Percentiles rank a stretch among this genome's conserved stretches.
Conservation (phyloP, 2,113 vertebrate species). For the Paramisgurnus dabryanus region DNA sequence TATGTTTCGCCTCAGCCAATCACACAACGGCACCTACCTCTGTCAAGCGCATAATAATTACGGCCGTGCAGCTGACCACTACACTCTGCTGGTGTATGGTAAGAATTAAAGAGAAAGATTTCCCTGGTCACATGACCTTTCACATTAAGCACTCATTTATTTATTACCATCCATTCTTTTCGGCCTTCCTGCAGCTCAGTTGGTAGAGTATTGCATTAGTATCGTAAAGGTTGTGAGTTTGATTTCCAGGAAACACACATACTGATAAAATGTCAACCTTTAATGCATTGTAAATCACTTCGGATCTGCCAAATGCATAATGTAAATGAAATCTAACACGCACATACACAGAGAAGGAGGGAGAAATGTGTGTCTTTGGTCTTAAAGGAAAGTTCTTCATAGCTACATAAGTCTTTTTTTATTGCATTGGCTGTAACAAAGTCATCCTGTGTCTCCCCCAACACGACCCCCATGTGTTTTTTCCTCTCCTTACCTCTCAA, state of each 20-base stretch:
- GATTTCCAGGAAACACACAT: no score
- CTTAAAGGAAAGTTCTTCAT: not conserved
- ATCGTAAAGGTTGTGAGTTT: no score
- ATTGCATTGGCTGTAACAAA: not conserved
- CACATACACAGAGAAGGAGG: not conserved
- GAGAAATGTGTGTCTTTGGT: not conserved
- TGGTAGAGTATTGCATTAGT: no score
- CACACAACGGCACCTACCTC: conserved; percentile 88
- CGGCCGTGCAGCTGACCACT: conserved; percentile 87
- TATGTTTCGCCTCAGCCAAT: conserved; percentile 81
- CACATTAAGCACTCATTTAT: no score
- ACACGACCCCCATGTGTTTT: not conserved
- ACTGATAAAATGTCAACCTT: no score
- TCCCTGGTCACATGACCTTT: not conserved
- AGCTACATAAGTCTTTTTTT: not conserved
- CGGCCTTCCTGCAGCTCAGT: no score
- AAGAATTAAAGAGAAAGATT: conserved; percentile 49
- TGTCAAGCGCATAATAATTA: conserved; percentile 89
- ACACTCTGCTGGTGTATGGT: conserved; percentile 90
- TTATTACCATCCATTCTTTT: no score
- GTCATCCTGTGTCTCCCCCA: not conserved
- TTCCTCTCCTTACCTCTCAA: not conserved
- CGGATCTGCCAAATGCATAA: no score
- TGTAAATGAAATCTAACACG: no score
- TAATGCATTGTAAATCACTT: no score